Base-by-base conservation (phyloP, 2,797 vertebrate species). In the Chloroceryle inda region DNA sequence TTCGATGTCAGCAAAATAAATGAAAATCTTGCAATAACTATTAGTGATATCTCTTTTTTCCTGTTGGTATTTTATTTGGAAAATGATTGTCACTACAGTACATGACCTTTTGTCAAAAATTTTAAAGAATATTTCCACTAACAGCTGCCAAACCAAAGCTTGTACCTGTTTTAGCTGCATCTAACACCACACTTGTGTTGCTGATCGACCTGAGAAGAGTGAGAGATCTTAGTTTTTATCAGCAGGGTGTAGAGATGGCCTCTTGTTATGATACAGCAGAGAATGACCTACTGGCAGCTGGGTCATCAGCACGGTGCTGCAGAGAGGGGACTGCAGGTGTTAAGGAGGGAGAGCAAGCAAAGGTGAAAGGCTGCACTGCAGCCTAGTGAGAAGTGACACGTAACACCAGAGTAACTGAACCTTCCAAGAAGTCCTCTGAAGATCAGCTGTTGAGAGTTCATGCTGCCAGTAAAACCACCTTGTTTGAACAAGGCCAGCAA, bases 21-120 rank as follows among this genome's bases (percentile, higher is more conserved):
- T 75, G 0, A 88, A 72, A 72, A 78, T 49, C 3, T 72, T 80
- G 44, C 0, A 3, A 15, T 42, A 80, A 58, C 58, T 72, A 44
- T n/a, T 22, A 33, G 20, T 35, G 10, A 6, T 50, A 49, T 11
- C 82, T 88, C 5, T 61, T 58, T 68, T 69, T 26, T 40, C 55
- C 40, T 35, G 10, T 20, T 71, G 37, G 24, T 61, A 40, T 92
- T 88, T 93, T 91, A 85, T 89, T 95, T 94, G 75, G 62, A 92
- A 95, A 92, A 44, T 50, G 21, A 52, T 87, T 95, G 69, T 76
- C 85, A 94, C 59, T 76, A 62, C 63, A 24, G 75, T 38, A 84
- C 44, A 49, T 29, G 44, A 91, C 49, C 26, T 92, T 93, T 88
- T 42, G 20, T 86, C 45, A 94, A 85, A 83, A 77, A 58, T 31